These are phyloP conservation scores for Leucopsar rothschildi DNA, from an alignment of 2,113 vertebrate species.

Conservation along the genomic window DNA sequence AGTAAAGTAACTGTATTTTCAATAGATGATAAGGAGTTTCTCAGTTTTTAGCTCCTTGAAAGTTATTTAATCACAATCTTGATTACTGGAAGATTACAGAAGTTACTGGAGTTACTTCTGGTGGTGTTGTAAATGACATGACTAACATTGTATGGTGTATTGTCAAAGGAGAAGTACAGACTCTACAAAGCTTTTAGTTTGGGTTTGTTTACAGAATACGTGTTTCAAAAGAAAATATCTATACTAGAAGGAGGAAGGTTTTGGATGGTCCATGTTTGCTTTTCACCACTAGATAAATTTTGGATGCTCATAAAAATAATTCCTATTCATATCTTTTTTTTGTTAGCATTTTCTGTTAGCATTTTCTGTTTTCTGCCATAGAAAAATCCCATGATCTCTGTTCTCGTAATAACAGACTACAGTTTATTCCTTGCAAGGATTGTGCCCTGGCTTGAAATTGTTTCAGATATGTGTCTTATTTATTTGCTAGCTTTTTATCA, in stretches of 20 bases:
- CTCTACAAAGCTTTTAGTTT: background rate
- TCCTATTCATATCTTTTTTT: background rate
- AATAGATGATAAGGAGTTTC: background rate
- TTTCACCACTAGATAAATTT: background rate
- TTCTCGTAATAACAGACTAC: background rate
- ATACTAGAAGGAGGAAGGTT: background rate
- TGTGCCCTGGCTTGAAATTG: background rate
- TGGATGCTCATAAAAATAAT: background rate
- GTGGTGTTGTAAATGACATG: background rate
- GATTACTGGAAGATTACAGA: background rate
- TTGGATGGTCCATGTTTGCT: background rate
- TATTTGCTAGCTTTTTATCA: conserved; percentile 38
- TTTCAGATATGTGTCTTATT: background rate
- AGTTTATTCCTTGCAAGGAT: background rate
- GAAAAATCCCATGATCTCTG: background rate
- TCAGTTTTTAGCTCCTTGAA: background rate
- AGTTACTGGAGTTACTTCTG: background rate
- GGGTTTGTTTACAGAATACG: background rate
- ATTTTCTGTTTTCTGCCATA: background rate
- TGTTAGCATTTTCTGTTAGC: background rate
- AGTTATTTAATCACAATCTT: background rate
- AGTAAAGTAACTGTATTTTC: background rate
- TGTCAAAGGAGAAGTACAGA: background rate
- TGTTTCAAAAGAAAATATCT: background rate
- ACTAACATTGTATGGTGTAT: rapidly evolving